Evolutionary conservation across 2,888 invertebrate genomes (phyloP).

Genomic region (Drosophila paranaensis): DNA sequence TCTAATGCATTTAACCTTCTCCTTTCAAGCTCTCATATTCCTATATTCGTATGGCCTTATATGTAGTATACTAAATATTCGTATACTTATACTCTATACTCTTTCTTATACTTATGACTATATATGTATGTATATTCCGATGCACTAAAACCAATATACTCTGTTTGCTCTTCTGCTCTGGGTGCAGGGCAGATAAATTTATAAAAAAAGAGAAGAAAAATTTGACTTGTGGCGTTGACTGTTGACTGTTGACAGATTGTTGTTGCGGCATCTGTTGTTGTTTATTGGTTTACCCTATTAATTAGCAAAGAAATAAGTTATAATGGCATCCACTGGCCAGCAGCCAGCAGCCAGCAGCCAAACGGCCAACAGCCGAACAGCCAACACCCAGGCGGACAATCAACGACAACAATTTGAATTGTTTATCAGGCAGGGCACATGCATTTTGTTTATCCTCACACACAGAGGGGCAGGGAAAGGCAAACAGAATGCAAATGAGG

Average conservation of each 20-base stretch:
- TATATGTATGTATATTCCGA: too few relatives aligned
- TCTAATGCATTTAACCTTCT: too few relatives aligned
- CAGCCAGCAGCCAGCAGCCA: conserved; percentile 15
- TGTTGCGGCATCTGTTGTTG: conserved; percentile 36
- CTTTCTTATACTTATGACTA: not conserved
- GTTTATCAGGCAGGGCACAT: conserved; percentile 35
- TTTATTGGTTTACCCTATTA: conserved; percentile 62
- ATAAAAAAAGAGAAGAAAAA: conserved; percentile 9
- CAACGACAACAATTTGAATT: conserved; percentile 36
- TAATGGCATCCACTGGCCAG: conserved; percentile 37
- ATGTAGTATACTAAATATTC: too few relatives aligned
- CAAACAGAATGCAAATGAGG: conserved; percentile 37
- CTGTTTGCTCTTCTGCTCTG: not conserved
- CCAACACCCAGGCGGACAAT: conserved; percentile 8
- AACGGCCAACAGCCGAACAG: conserved; percentile 6
- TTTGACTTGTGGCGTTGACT: conserved; percentile 39
- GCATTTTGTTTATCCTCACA: conserved; percentile 22
- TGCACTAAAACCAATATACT: not conserved
- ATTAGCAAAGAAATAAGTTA: conserved; percentile 60
- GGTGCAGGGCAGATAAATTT: not conserved
- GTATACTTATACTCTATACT: too few relatives aligned
- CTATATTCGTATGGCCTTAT: too few relatives aligned
- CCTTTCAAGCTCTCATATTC: too few relatives aligned
- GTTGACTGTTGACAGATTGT: conserved; percentile 50
- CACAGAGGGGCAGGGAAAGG: not conserved